Base-by-base conservation (phyloP, 2,113 vertebrate genomes). In the Zosterops japonicus region DNA sequence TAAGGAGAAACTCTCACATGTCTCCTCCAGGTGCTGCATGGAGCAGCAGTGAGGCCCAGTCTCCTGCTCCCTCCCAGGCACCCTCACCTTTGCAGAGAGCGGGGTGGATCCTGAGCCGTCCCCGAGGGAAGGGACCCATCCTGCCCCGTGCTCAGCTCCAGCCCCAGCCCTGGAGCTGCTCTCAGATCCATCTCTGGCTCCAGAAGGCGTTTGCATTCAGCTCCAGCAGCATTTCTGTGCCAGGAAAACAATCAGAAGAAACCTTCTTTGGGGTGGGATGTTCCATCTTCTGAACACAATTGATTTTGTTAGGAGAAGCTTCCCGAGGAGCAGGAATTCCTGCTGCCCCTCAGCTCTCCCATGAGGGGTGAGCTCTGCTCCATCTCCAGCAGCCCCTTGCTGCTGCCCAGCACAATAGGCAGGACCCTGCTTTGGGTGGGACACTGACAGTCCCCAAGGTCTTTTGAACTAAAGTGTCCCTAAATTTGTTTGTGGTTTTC, bases 21-120 rank as follows among this genome's bases (percentile, higher is more conserved):
- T 85, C 75, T 88, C 79, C 83, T 87, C 64, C 75, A 42, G 46
- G 65, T 59, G 83, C 89, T 90, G 91, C 82, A 49, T 53, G 5
- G 93, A 82, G 89, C 89, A 90, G 86, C 86, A 72, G 41, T 4
- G 14, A 13, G 61, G 57, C 61, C n/a, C 65, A 33, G 0, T 29
- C 79, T 74, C 86, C 28, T 65, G 6, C 49, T 88, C 59, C 63
- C 47, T 61, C 23, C 21, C 70, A 78, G 46, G 25, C 33, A 57
- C 49, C 70, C 70, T 35, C 86, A 41, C 70, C 29, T 67, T 70
- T 47, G 18, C 46, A 57, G 86, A 39, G 41, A 33, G 33, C 59
- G 39, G 17, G 36, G 71, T 17, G 57, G 41, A 75, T 57, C 19
- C 8, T 18, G 63, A 92, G 83, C 79, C 81, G 8, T 61, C 82